A percentile compares a stretch with the other conserved stretches of the same genome.
Evolutionary conservation across 2,797 vertebrate genomes (phyloP).

Genomic region (Pagetopsis macropterus): DNA sequence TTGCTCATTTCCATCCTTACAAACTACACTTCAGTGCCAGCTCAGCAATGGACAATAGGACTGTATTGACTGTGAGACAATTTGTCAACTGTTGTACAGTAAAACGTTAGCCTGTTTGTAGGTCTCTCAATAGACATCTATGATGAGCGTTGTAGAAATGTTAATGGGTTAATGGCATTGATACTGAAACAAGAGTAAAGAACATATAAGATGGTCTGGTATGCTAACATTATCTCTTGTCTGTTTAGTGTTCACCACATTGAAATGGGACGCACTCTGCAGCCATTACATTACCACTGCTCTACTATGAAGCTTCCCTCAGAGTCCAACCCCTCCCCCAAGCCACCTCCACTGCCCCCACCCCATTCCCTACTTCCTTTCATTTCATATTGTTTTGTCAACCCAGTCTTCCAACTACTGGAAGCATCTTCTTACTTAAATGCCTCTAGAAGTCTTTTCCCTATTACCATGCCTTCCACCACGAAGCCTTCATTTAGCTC

Average conservation of each 20-base stretch:
- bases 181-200: background rate
- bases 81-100: background rate
- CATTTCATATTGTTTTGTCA: slow-evolving; percentile 75
- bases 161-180: background rate
- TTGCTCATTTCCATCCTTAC: slow-evolving; percentile 20
- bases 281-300: background rate
- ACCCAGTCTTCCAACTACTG: slow-evolving; percentile 68
- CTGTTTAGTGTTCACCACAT: too few species aligned
- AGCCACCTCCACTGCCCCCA: slow-evolving; percentile 51
- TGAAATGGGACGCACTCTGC: too few species aligned
- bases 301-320: slow-evolving; percentile 29
- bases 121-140: background rate
- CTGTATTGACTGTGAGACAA: background rate
- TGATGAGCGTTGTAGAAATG: slow-evolving; percentile 6
- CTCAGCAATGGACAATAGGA: background rate
- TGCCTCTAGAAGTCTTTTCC: slow-evolving; percentile 75
- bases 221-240: too few species aligned
- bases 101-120: background rate
- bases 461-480: slow-evolving; percentile 71
- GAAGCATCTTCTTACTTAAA: slow-evolving; percentile 74
- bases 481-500: slow-evolving; percentile 80
- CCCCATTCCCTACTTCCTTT: slow-evolving; percentile 68
- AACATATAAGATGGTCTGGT: background rate
- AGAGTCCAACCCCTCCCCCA: slow-evolving; percentile 44
- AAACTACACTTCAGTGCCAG: background rate